Evolutionary conservation across 2,888 invertebrate species (phyloP), one percentile per base, ranked within the genome.

Genomic region (Meghimatium bilineatum): DNA sequence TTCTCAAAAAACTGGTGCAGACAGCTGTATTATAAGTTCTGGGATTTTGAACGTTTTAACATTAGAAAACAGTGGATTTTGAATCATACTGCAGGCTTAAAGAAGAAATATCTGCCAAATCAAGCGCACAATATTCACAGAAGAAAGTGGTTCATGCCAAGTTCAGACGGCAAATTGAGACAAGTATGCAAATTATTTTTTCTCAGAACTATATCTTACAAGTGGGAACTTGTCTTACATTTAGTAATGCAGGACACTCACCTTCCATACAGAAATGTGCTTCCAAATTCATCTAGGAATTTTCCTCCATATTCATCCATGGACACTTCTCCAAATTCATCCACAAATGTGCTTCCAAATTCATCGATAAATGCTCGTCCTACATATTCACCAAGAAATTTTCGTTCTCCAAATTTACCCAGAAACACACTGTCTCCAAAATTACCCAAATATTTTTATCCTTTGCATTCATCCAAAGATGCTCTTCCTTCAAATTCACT

Each of bases 101-200:
- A 72, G 29, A 29, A 17, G 20, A 26, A 36, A 26, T 3, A 29
- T 36, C 23, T 36, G 23, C 23, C 49, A 29, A 0, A n/a, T 44
- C 72, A 72, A 44, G 12, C n/a, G 14, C 44, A 44, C 3, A 72
- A 36, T 23, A 20, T 36, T 38, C 20, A 8, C 3, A 34, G 17
- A 10, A 44, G 44, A 44, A 75, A 56, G n/a, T 72, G 75, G 56
- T 82, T 63, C 26, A n/a, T 82, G 32, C 63, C 63, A 29, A 74
- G 29, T 23, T 36, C 29, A 0, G 12, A 32, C 14, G 81, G 81
- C 1, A 63, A 23, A 32, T 5, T 66, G 20, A 38, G 66, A 23
- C 14, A 75, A 32, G 82, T 82, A 12, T 75, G 75, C 44, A 32
- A 23, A 23, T 5, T 20, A 26, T 82, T 66, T 38, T 82, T 82